phyloP scores from a whole-genome alignment of 2,888 invertebrate species.

The Phalangium opilio region DNA sequence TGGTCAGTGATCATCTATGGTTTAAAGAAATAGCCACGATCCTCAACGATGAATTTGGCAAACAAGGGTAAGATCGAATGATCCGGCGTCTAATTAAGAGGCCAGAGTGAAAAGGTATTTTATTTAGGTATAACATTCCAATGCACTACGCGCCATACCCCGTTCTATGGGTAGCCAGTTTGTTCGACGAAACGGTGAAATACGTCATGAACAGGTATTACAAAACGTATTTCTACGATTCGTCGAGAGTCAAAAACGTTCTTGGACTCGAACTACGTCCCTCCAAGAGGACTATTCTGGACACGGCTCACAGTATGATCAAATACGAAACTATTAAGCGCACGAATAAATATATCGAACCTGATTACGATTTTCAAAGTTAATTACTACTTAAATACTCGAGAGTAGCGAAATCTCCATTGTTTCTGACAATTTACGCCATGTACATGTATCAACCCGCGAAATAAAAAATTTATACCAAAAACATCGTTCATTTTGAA shows the following conservation, averaged over 20 bases:
- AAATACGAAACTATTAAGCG: conserved; percentile 34
- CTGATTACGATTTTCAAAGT: no score
- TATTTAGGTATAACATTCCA: conserved; percentile 27
- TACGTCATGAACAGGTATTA: no score
- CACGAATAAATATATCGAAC: no score
- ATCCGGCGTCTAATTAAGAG: no score
- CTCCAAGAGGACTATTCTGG: conserved; percentile 33
- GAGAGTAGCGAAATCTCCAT: no score
- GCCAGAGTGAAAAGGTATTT: no score
- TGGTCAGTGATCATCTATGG: conserved; percentile 19
- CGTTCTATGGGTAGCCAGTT: conserved; percentile 25
- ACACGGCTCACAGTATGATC: conserved; percentile 37
- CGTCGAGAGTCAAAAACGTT: conserved; percentile 27
- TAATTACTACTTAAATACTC: no score
- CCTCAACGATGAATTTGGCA: conserved; percentile 22
- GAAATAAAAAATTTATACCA: no score
- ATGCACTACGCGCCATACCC: conserved; percentile 30
- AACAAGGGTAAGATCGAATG: conserved; percentile 19
- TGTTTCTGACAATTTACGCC: no score
- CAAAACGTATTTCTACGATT: conserved; percentile 32
- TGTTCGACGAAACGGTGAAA: conserved; percentile 33
- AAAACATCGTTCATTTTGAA: no score
- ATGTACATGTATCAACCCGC: no score
- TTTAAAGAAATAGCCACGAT: conserved; percentile 33
- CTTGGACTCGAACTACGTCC: conserved; percentile 33